Percentiles rank a stretch among this genome's conserved stretches.
Evolutionary conservation across 2,797 vertebrate species (phyloP).

Genomic region (Eupleurogrammus muticus): DNA sequence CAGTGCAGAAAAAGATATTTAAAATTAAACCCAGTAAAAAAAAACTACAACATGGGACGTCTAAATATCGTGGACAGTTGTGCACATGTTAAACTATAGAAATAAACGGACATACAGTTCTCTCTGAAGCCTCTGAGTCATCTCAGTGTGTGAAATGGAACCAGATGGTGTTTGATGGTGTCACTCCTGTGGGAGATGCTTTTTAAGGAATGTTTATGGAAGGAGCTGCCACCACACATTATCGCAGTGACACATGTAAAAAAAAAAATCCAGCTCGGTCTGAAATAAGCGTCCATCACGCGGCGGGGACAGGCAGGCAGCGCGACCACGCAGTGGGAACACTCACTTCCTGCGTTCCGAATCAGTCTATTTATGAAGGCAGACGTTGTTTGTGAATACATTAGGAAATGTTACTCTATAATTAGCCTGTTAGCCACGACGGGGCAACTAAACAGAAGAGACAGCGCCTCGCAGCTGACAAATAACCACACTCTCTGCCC

Average conservation of each 20-base stretch:
- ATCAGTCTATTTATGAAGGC: constrained; percentile 59
- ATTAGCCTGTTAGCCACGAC: constrained; percentile 64
- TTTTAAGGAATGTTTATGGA: constrained; percentile 60
- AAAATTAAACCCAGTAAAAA: too few relatives aligned
- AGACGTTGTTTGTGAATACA: constrained; percentile 68
- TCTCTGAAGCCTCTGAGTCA: constrained; percentile 24
- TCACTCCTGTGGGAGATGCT: constrained; percentile 48
- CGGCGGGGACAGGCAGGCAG: constrained; percentile 5
- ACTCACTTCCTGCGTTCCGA: constrained; percentile 51
- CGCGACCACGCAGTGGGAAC: constrained; percentile 10
- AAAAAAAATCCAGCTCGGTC: constrained; percentile 34
- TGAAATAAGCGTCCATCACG: constrained; percentile 51
- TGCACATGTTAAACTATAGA: background rate
- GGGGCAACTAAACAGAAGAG: constrained; percentile 61
- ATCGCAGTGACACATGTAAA: constrained; percentile 59
- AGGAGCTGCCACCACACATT: constrained; percentile 52
- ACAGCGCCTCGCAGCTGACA: constrained; percentile 53
- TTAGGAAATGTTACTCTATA: constrained; percentile 64
- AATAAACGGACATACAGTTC: constrained; percentile 5
- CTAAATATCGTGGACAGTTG: constrained; percentile 1
- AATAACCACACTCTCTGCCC: constrained; percentile 40
- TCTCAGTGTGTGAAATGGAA: constrained; percentile 37
- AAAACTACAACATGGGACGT: too few relatives aligned
- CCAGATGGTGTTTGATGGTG: constrained; percentile 42
- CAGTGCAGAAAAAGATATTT: too few relatives aligned